Base-by-base conservation (phyloP, 2,113 vertebrate species). In the Puma concolor region DNA sequence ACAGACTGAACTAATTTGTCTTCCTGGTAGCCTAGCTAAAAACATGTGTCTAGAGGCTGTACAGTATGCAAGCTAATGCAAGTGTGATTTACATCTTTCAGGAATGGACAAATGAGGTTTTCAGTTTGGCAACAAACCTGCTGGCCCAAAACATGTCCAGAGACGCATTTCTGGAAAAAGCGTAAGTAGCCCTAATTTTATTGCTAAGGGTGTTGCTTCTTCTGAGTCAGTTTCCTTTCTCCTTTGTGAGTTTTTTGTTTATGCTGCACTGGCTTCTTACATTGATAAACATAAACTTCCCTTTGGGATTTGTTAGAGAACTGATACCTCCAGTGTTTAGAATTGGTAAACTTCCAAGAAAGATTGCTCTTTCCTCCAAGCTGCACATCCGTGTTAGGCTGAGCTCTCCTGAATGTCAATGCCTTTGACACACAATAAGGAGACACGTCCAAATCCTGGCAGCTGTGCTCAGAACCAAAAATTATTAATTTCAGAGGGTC, bases 31-130 rank as follows among this genome's bases (percentile, higher is more conserved):
- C 79, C 88, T 94, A 77, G n/a, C 92, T 96, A 88, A 97, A 95
- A 98, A 92, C 4, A 16, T 77, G 44, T n/a, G 57, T 92, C 72
- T 97, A 89, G 83, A 33, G 52, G 95, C 67, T 71, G 23, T 93
- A 44, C n/a, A 87, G 94, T 88, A 38, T 89, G 96, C 93, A 88
- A 98, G 95, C 90, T 87, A 88, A 98, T 92, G 60, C 29, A 89
- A 88, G 81, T 97, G 50, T 97, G 95, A 95, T 97, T 97, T 94
- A 97, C 98, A 64, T 98, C 97, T 97, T 98, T 13, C 98, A 99
- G 99, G 99, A 99, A 98, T 99, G 99, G 99, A 99, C 99, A 77
- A 99, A 99, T 92, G 99, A 99, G 98, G 99, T 99, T 97, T 99
- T 99, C 98, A 99, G 98, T 97, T 98, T 99, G 99, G 99, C 99